Percentiles rank a stretch among this genome's conserved stretches.
phyloP scores from a whole-genome alignment of 2,113 vertebrate species.

The Pygathrix nemaeus region DNA sequence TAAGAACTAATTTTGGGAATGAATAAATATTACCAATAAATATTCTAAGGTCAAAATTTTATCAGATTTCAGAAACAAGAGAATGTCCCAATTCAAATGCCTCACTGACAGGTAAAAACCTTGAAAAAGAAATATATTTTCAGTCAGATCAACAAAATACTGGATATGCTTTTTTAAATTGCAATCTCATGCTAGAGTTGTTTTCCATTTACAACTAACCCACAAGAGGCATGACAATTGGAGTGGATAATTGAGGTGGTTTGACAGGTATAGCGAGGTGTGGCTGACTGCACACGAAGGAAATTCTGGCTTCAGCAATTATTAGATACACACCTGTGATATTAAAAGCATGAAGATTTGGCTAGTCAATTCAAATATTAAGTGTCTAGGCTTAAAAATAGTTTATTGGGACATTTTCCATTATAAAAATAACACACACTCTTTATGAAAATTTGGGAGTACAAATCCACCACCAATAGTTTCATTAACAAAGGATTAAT shows the following conservation, averaged over 20 bases:
- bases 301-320: not conserved
- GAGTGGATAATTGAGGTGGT: not conserved
- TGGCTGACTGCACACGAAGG: not conserved
- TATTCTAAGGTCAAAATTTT: not conserved
- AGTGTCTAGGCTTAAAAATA: not conserved
- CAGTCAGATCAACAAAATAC: not conserved
- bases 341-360: not conserved
- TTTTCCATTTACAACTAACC: not conserved
- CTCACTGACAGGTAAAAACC: not conserved
- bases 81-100: not conserved
- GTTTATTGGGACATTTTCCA: not conserved
- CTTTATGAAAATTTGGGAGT: not conserved
- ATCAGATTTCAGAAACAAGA: not conserved
- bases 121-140: constrained; percentile 7
- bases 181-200: not conserved
- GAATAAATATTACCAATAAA: not conserved
- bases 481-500: constrained; percentile 4
- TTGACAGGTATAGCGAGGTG: not conserved
- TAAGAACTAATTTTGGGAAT: not conserved
- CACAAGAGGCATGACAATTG: not conserved
- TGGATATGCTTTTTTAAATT: not conserved
- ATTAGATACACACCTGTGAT: not conserved
- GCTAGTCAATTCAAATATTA: not conserved
- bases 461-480: not conserved
- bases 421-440: not conserved